Percentiles rank a stretch among this genome's conserved stretches.
Evolutionary conservation across 2,888 invertebrate genomes (phyloP).

Genomic region (Tholera decimalis): DNA sequence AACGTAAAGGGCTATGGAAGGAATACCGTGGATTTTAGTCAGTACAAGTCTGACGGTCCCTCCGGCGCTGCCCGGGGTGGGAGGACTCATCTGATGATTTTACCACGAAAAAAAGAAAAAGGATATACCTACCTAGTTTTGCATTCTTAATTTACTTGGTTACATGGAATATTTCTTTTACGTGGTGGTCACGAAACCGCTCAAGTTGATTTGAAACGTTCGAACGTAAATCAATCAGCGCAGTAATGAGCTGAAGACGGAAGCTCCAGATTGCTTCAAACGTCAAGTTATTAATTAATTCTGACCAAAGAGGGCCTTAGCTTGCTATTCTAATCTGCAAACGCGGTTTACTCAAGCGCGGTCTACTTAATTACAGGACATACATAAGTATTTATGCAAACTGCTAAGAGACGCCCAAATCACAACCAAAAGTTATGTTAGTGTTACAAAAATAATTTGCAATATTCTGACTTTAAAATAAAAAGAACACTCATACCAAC

Average conservation of each 20-base stretch:
- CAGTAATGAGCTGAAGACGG: constrained; percentile 1
- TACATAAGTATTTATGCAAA: not conserved
- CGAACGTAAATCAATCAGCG: constrained; percentile 5
- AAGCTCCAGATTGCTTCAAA: constrained; percentile 6
- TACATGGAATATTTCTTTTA: not conserved
- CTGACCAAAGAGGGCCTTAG: not conserved
- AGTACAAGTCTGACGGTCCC: too few relatives aligned
- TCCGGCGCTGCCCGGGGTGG: too few relatives aligned
- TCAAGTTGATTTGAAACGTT: not conserved
- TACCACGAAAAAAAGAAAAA: too few relatives aligned
- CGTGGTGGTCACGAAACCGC: not conserved
- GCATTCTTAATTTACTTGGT: constrained; percentile 14
- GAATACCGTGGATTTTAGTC: too few relatives aligned
- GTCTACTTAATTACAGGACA: not conserved
- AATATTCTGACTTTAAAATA: too few relatives aligned
- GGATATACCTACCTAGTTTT: too few relatives aligned
- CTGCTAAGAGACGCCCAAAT: not conserved
- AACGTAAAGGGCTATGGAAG: too few relatives aligned
- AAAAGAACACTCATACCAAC: too few relatives aligned
- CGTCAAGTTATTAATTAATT: constrained; percentile 11
- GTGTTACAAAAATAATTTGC: not conserved
- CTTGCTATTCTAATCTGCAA: not conserved
- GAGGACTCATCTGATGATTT: too few relatives aligned
- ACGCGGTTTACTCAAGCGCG: not conserved
- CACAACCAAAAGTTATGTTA: not conserved